Evolutionary conservation across 2,797 vertebrate genomes (phyloP), one percentile per base, ranked within the genome.

Genomic region (Sebastes steindachneri): DNA sequence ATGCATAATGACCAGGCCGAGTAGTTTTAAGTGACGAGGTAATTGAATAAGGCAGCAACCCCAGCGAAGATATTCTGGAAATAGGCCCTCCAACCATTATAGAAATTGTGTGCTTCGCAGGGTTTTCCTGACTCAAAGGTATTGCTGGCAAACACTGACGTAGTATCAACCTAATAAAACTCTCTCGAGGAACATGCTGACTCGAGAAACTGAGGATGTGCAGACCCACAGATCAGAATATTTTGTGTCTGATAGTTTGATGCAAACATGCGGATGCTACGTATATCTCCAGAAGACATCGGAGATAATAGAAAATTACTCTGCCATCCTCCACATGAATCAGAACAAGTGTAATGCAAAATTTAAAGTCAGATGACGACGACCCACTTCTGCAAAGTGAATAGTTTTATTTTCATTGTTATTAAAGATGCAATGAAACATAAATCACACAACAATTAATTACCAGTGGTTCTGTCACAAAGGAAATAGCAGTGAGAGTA

Each of bases 21-120:
- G 29, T 45, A 69, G 72, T 72, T 82, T 80, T 81, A 67, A 87
- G 19, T 78, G 76, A 85, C 75, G 73, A 65, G 6, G 67, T 76
- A 53, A 85, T 72, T 81, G 15, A 83, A 74, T 82, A 69, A 85
- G 82, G 66, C 66, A 65, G 57, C 19, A 68, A 59, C 53, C 55
- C 31, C 19, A 60, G 54, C 4, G n/a, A 21, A 14, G 73, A 71
- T 80, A 26, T 67, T 83, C 45, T 79, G 51, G 69, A 77, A 74
- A 68, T 64, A 21, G 23, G 69, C 67, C 53, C 60, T 62, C 21
- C 10, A 54, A 31, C 59, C 72, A 71, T 73, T 71, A 53, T 28
- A 37, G 10, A 64, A 68, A 73, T 80, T 66, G 26, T 33, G n/a
- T 65, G 11, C 19, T 68, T 62, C 69, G 17, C 71, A 58, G 58